phyloP scores from a whole-genome alignment of 2,888 invertebrate species.

The Meiosimyza platycephala region DNA sequence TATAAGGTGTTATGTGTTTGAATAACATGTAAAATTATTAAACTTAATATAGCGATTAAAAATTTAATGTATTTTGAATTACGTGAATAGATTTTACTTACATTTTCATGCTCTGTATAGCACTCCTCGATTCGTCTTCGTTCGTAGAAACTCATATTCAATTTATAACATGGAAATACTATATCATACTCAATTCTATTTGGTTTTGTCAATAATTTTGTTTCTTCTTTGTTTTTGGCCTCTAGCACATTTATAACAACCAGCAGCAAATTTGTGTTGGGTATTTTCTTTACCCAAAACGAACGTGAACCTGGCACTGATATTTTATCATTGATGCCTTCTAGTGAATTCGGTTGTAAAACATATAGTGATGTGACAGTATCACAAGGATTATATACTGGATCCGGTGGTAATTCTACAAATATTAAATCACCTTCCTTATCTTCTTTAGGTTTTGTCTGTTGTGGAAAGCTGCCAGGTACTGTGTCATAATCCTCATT shows the following conservation, averaged over 20 bases:
- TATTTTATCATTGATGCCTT: conserved; percentile 68
- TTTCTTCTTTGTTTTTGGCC: conserved; percentile 65
- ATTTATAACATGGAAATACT: conserved; percentile 80
- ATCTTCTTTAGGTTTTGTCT: conserved; percentile 56
- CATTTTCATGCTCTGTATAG: conserved; percentile 80
- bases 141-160: conserved; percentile 75
- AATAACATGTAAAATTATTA: no score
- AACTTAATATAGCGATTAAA: no score
- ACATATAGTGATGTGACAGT: conserved; percentile 78
- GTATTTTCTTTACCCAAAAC: conserved; percentile 79
- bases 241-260: conserved; percentile 75
- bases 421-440: conserved; percentile 67
- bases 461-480: conserved; percentile 49
- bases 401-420: conserved; percentile 58
- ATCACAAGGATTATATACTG: conserved; percentile 74
- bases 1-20: no score
- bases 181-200: conserved; percentile 69
- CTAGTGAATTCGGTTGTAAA: conserved; percentile 70
- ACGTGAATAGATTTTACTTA: conserved; percentile 58
- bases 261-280: conserved; percentile 81
- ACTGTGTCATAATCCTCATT: conserved; percentile 67
- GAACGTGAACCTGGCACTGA: conserved; percentile 69
- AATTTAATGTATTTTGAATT: no score
- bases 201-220: conserved; percentile 69
- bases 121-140: conserved; percentile 79